Percentiles rank a stretch among this genome's conserved stretches.
Conservation (phyloP, 2,888 invertebrate species). For the Parascotia fuliginaria region DNA sequence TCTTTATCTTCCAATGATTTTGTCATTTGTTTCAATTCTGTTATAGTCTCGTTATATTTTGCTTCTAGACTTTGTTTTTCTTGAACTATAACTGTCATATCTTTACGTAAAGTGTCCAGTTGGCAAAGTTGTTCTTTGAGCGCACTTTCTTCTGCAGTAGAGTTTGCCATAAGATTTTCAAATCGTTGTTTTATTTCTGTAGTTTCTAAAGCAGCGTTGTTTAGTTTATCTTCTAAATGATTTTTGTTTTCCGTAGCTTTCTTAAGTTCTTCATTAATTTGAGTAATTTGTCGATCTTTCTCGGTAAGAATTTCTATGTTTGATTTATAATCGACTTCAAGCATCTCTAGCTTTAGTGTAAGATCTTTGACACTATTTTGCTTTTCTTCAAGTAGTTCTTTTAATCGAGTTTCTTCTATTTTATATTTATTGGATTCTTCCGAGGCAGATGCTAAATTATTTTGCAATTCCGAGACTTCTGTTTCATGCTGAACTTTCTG, state of each 20-base stretch:
- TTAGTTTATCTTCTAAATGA: conserved; percentile 78
- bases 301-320: conserved; percentile 75
- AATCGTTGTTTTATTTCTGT: conserved; percentile 73
- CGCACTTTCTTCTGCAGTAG: conserved; percentile 72
- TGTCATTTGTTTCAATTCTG: conserved; percentile 58
- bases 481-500: conserved; percentile 73
- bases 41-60: conserved; percentile 57
- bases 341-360: conserved; percentile 74
- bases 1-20: conserved; percentile 68
- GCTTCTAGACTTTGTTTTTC: conserved; percentile 67
- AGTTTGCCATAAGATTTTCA: conserved; percentile 72
- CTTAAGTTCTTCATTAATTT: conserved; percentile 68
- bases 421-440: conserved; percentile 65
- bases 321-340: conserved; percentile 77
- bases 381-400: conserved; percentile 66
- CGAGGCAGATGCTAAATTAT: conserved; percentile 54
- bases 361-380: conserved; percentile 72
- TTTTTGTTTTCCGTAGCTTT: conserved; percentile 74
- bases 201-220: conserved; percentile 64
- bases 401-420: conserved; percentile 58
- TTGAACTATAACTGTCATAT: conserved; percentile 62
- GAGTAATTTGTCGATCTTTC: conserved; percentile 78
- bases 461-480: conserved; percentile 66
- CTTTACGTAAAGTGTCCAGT: conserved; percentile 67
- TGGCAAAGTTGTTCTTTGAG: conserved; percentile 71